A percentile compares a stretch with the other conserved stretches of the same genome.
Evolutionary conservation across 2,888 invertebrate species (phyloP).

Genomic region (Odontocolon sp.): DNA sequence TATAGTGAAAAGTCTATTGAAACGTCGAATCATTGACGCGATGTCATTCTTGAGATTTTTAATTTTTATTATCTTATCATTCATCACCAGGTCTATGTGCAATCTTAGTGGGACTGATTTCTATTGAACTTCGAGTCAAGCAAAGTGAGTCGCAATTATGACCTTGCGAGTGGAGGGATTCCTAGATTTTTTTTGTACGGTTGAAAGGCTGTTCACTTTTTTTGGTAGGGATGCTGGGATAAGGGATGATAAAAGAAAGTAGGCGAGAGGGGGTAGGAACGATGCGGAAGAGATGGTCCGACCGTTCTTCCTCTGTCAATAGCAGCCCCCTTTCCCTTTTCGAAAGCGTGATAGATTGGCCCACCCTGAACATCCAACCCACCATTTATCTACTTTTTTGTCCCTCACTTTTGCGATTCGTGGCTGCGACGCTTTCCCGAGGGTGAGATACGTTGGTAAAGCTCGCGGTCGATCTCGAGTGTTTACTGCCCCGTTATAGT

Average conservation of each 20-base stretch:
- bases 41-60: too few relatives aligned
- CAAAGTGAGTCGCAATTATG: too few relatives aligned
- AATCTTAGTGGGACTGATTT: too few relatives aligned
- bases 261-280: slow-evolving; percentile 27
- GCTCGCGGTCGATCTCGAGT: slow-evolving; percentile 71
- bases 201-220: too few relatives aligned
- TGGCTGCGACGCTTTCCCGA: slow-evolving; percentile 10
- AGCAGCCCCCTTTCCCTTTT: slow-evolving; percentile 72
- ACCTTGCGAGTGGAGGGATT: too few relatives aligned
- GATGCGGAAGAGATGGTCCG: slow-evolving; percentile 66
- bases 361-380: slow-evolving; percentile 76
- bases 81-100: too few relatives aligned
- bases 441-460: slow-evolving; percentile 42
- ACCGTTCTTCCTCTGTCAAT: slow-evolving; percentile 79
- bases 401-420: slow-evolving; percentile 70
- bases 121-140: too few relatives aligned
- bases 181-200: too few relatives aligned
- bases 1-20: too few relatives aligned
- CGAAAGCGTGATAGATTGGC: slow-evolving; percentile 78
- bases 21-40: too few relatives aligned
- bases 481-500: slow-evolving; percentile 70
- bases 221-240: background rate
- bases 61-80: too few relatives aligned
- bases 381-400: slow-evolving; percentile 78
- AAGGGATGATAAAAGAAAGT: slow-evolving; percentile 32